Base-by-base conservation (phyloP, 2,888 invertebrate species). In the Athalia cordata region DNA sequence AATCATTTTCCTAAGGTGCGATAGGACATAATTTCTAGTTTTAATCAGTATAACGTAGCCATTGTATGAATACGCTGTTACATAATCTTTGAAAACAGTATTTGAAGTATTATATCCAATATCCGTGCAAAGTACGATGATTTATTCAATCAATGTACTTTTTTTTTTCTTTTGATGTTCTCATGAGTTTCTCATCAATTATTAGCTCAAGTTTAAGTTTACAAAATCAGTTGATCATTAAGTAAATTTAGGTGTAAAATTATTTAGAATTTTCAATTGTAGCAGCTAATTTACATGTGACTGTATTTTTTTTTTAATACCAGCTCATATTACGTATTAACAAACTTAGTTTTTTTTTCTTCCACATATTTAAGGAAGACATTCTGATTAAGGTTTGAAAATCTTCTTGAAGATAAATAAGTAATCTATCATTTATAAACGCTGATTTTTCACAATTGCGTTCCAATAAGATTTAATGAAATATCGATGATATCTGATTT, bases 381-480 rank as follows among this genome's bases (percentile, higher is more conserved):
- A 72, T 70, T 15, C 74, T 15, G 47, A 45, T 55, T 66, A 57
- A 76, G 66, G 55, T 8, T 52, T 68, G 9, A 29, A 15, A 50
- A 64, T 64, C 11, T 43, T 13, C 43, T 64, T 8, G 9, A 43
- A 64, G 64, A 65, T 47, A 47, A 11, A 59, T 59, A 65, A 65
- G 49, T 57, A 62, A 65, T 49, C 67, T 83, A 83, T 64, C 59
- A 81, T 84, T 81, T 61, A 81, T 62, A 68, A 82, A 64, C 62
- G 70, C 79, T 75, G 78, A 81, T 29, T 29, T 29, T 29, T 29
- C 29, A 29, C 29, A 29, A 29, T 2, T 2, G 29, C 29, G 29
- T 29, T 29, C 29, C 29, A 29, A 29, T 29, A 29, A 29, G 29
- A 29, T 29, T 29, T 0, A 29, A 29, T 29, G 29, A 29, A 29